Evolutionary conservation across 2,113 vertebrate genomes (phyloP).

Genomic region (Empidonax traillii): DNA sequence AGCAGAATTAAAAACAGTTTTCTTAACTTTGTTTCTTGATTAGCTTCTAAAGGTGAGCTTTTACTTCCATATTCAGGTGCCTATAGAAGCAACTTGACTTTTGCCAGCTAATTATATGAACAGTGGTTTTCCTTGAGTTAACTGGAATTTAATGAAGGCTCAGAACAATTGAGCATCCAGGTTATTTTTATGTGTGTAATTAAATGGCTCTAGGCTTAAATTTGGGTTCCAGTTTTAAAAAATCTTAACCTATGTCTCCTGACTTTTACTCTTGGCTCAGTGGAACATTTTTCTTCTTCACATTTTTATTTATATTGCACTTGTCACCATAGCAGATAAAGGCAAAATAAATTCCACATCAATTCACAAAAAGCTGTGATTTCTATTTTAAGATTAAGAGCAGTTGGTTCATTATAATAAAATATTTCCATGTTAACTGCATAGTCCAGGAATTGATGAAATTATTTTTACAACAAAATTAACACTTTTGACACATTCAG

Average conservation of each 20-base stretch:
- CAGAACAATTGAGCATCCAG: background rate
- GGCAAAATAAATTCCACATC: background rate
- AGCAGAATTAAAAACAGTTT: background rate
- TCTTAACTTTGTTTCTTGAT: background rate
- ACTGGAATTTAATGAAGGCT: background rate
- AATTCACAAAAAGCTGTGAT: background rate
- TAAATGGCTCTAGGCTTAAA: background rate
- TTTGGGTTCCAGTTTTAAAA: background rate
- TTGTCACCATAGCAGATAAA: background rate
- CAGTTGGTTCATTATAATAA: background rate
- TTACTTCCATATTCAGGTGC: background rate
- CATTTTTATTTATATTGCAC: conserved; percentile 22
- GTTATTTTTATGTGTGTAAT: background rate
- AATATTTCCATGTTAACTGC: background rate
- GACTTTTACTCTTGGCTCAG: background rate
- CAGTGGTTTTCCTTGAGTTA: background rate
- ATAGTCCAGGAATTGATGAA: background rate
- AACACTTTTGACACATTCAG: background rate
- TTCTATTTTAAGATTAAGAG: background rate
- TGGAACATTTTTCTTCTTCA: background rate
- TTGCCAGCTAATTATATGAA: background rate
- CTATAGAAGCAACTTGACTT: background rate
- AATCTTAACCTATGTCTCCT: background rate
- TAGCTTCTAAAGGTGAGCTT: background rate
- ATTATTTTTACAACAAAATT: background rate